These are phyloP conservation scores for Ophthalmolycus amberensis DNA, from an alignment of 2,113 vertebrate genomes.

Conservation along the genomic window DNA sequence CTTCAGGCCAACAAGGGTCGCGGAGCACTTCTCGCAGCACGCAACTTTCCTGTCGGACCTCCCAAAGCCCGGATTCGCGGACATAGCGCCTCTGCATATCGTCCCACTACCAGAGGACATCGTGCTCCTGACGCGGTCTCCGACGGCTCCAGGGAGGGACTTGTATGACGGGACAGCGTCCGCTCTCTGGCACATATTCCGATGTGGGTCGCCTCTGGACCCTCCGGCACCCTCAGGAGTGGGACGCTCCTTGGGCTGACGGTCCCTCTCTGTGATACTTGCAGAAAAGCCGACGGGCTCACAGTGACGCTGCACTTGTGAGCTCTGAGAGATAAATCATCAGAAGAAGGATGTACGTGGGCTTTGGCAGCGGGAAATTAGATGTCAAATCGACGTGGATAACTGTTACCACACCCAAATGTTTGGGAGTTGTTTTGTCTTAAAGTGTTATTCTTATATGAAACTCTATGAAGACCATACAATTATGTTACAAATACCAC, in stretches of 20 bases:
- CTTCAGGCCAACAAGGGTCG: slow-evolving; percentile 92
- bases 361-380: slow-evolving; percentile 46
- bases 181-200: slow-evolving; percentile 87
- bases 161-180: slow-evolving; percentile 86
- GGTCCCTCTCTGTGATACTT: slow-evolving; percentile 67
- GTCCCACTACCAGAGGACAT: slow-evolving; percentile 86
- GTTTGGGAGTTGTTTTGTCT: not conserved
- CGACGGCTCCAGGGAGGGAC: slow-evolving; percentile 86
- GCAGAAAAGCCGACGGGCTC: slow-evolving; percentile 81
- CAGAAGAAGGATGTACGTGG: slow-evolving; percentile 45
- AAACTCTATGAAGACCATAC: not conserved
- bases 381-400: slow-evolving; percentile 52
- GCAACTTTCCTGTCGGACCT: slow-evolving; percentile 88
- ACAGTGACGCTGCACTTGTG: slow-evolving; percentile 84
- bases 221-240: slow-evolving; percentile 88
- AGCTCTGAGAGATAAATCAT: slow-evolving; percentile 78
- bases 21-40: slow-evolving; percentile 92
- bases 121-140: slow-evolving; percentile 85
- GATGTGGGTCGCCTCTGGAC: slow-evolving; percentile 85
- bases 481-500: not conserved
- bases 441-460: not conserved
- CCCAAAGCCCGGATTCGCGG: slow-evolving; percentile 83
- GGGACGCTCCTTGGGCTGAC: slow-evolving; percentile 76
- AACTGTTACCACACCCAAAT: slow-evolving; percentile 75
- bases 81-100: slow-evolving; percentile 73